Conservation (phyloP, 1,140 invertebrate species). For the Leptopilina boulardi region DNA sequence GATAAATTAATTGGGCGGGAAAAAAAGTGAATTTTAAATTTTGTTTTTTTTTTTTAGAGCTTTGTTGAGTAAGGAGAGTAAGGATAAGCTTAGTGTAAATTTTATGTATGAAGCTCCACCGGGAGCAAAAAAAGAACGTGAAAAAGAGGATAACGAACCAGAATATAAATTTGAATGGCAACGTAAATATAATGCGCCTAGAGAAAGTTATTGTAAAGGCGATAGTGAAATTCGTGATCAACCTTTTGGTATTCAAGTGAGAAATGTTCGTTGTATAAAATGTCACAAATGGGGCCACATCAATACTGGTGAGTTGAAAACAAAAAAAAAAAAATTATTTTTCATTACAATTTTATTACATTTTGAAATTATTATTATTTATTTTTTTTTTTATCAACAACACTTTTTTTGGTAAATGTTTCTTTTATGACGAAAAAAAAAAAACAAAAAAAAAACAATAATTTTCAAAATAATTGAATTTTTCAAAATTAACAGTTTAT, state of each 20-base stretch:
- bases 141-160: conserved; percentile 94
- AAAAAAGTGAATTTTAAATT: conserved; percentile 4
- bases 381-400: too few relatives aligned
- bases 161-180: conserved; percentile 99
- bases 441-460: too few relatives aligned
- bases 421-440: too few relatives aligned
- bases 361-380: not conserved
- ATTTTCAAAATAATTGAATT: too few relatives aligned
- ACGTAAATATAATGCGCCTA: conserved; percentile 97
- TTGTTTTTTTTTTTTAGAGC: conserved; percentile 80
- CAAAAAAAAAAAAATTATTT: too few relatives aligned
- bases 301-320: conserved; percentile 88
- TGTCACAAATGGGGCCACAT: conserved; percentile 99
- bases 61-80: conserved; percentile 97
- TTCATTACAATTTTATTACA: too few relatives aligned
- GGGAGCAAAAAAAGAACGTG: conserved; percentile 91
- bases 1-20: too few relatives aligned
- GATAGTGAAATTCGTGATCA: conserved; percentile 98
- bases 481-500: too few relatives aligned
- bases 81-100: conserved; percentile 98
- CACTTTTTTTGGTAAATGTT: too few relatives aligned
- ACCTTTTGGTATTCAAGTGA: conserved; percentile 98
- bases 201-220: conserved; percentile 97
- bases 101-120: conserved; percentile 99
- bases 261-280: conserved; percentile 98